Base-by-base conservation (phyloP, 2,888 invertebrate species). In the Unio delphinus region DNA sequence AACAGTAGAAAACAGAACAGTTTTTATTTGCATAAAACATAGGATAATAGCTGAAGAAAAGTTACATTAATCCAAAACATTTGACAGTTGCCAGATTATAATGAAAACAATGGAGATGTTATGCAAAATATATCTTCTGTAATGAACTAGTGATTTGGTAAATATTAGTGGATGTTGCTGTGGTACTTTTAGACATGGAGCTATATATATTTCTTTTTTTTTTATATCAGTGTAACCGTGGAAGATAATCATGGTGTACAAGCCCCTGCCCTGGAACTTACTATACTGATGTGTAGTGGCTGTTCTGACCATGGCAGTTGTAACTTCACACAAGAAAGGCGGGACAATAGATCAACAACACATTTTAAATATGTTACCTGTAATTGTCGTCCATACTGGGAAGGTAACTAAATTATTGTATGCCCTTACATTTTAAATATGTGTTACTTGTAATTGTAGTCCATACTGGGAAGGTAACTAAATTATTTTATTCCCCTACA, bases 231-330 rank as follows among this genome's bases (percentile, higher is more conserved):
- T 55, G 15, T 72, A 28, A 64, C 63, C 7, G 73, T 57, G 1
- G 23, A 11, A 8, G 73, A 73, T 60, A 55, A 55, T n/a, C 18
- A 55, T 8, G 58, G 62, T 11, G 65, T 61, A 15, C 65, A 61
- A 17, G 64, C 73, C 3, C 67, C 73, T 23, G 8, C 30, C 18
- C 55, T 61, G 4, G 68, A 61, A 0, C 55, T 73, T 17, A 34
- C 61, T 20, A 26, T 73, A 8, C 54, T 68, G 26, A 20, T 64
- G 23, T 73, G 73, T 56, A 66, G 64, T 17, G 64, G 62, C 3
- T 73, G 73, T 59, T 68, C 26, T n/a, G 28, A 45, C n/a, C 55
- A 67, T 30, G 73, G 69, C 5, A 26, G 55, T 3, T 73, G 73
- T 63, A 65, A 68, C 67, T 62, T 55, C 30, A 69, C 60, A 17